A percentile compares a stretch with the other conserved stretches of the same genome.
These are phyloP conservation scores for Telmatochromis brichardi DNA, from an alignment of 2,113 vertebrate genomes.

Conservation along the genomic window DNA sequence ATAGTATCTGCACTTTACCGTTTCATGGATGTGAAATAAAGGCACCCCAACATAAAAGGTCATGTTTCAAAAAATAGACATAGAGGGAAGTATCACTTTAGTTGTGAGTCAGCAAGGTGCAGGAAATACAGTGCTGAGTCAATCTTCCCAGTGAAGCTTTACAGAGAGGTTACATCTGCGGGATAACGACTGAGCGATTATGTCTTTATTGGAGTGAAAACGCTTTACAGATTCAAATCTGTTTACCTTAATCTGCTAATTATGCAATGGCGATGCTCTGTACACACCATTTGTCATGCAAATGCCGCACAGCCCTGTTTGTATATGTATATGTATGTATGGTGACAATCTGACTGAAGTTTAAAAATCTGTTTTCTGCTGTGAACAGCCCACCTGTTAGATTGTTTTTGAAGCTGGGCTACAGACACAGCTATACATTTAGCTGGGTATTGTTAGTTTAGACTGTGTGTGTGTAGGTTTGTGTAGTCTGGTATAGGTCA, in stretches of 20 bases:
- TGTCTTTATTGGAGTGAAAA: background rate
- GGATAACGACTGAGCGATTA: background rate
- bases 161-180: background rate
- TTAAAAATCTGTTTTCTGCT: background rate
- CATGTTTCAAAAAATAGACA: background rate
- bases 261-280: background rate
- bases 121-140: background rate
- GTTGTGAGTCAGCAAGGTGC: background rate
- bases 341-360: background rate
- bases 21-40: background rate
- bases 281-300: background rate
- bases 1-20: background rate
- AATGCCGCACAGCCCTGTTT: background rate
- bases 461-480: background rate
- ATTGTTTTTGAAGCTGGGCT: background rate
- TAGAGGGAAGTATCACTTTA: background rate
- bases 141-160: background rate
- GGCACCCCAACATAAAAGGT: background rate
- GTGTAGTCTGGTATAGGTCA: slow-evolving; percentile 21
- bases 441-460: background rate
- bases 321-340: background rate
- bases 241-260: background rate
- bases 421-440: background rate
- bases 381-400: slow-evolving; percentile 13
- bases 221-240: background rate